Percentiles rank a stretch among this genome's conserved stretches.
Evolutionary conservation across 1,140 invertebrate species (phyloP).

Genomic region (Helicorthomorpha holstii): DNA sequence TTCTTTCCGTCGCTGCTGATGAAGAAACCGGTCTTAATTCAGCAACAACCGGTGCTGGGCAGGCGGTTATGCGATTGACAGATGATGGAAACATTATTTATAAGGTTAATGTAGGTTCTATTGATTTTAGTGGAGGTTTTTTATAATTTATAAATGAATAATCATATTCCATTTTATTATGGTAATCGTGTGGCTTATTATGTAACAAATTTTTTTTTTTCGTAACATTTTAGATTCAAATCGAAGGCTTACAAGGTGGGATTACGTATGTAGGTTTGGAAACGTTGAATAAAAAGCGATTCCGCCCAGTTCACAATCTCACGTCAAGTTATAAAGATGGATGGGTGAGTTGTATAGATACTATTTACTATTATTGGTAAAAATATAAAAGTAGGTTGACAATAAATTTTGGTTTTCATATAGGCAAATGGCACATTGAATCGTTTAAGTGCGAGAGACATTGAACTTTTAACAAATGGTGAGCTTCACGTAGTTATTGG

Average conservation of each 20-base stretch:
- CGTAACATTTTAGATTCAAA: not conserved
- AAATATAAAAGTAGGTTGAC: not conserved
- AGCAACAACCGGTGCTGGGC: not conserved
- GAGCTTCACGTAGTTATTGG: conserved; percentile 43
- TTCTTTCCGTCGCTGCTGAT: not conserved
- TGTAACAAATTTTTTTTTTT: not conserved
- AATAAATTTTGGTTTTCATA: not conserved
- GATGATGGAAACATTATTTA: not conserved
- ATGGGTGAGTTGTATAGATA: conserved; percentile 5
- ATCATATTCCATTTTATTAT: not conserved
- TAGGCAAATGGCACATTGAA: conserved; percentile 47
- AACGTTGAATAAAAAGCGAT: conserved; percentile 8
- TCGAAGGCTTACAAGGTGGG: not conserved
- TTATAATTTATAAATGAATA: not conserved
- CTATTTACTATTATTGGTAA: not conserved
- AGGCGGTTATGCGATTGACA: not conserved
- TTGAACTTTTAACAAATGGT: conserved; percentile 61
- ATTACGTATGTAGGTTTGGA: conserved; percentile 2
- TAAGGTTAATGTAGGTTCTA: not conserved
- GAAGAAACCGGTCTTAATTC: not conserved
- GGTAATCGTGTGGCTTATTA: not conserved
- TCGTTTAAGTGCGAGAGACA: conserved; percentile 41
- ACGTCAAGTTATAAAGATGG: conserved; percentile 2
- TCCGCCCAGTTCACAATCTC: conserved; percentile 6
- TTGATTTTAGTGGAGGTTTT: not conserved